These are phyloP conservation scores for Disparrhopalites patrizii DNA, from an alignment of 2,888 invertebrate species.

Conservation along the genomic window DNA sequence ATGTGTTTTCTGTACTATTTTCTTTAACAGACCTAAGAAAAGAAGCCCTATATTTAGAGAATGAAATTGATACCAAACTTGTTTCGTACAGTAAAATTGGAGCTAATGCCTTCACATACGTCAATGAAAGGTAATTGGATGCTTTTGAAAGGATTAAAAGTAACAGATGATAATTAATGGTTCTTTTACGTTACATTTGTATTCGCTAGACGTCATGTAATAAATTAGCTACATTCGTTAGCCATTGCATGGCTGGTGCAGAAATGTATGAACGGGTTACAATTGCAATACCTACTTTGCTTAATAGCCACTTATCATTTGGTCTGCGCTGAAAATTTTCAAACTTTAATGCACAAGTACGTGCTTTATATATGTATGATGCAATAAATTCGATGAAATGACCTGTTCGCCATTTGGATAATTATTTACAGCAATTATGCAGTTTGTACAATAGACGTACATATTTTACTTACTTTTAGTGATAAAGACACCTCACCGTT, in stretches of 20 bases:
- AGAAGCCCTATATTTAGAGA: constrained; percentile 88
- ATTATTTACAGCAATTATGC: not conserved
- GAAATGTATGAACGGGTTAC: too few species aligned
- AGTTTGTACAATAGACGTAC: not conserved
- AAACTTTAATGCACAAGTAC: too few species aligned
- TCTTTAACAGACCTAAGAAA: constrained; percentile 71
- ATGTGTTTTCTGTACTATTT: not conserved
- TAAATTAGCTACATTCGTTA: too few species aligned
- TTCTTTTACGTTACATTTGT: not conserved
- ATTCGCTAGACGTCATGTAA: too few species aligned
- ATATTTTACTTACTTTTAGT: constrained; percentile 55
- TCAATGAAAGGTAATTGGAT: constrained; percentile 9
- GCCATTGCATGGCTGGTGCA: too few species aligned
- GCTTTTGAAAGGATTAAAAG: not conserved
- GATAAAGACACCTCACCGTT: constrained; percentile 72
- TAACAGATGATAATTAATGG: not conserved
- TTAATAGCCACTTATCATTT: too few species aligned
- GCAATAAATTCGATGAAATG: not conserved
- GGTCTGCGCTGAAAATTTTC: too few species aligned
- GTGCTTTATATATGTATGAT: too few species aligned
- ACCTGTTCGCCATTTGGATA: not conserved
- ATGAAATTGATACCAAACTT: constrained; percentile 92
- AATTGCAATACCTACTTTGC: too few species aligned
- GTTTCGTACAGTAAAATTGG: constrained; percentile 94
- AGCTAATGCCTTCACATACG: constrained; percentile 52